These are phyloP conservation scores for Platanista minor DNA, from an alignment of 2,113 vertebrate species.

Conservation along the genomic window DNA sequence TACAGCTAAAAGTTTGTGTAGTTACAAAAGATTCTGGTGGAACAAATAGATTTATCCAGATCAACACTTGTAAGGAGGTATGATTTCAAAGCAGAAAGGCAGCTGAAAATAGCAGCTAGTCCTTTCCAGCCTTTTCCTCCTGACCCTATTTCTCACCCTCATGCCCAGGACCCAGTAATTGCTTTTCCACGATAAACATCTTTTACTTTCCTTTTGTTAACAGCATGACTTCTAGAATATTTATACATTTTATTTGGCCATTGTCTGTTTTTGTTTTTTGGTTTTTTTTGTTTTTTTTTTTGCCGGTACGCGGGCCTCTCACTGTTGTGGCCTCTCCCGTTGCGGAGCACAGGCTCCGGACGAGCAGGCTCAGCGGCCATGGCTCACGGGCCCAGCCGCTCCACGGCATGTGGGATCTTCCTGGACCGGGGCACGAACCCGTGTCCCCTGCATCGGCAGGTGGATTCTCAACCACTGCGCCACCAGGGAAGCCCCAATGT, in stretches of 20 bases:
- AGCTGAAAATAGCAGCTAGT: background rate
- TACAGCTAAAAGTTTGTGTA: background rate
- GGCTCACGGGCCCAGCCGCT: too few relatives aligned
- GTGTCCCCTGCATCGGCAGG: too few relatives aligned
- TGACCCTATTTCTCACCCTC: background rate
- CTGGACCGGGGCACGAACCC: too few relatives aligned
- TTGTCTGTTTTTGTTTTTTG: background rate
- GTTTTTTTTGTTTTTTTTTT: too few relatives aligned
- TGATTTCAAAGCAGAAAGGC: background rate
- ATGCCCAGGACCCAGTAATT: background rate
- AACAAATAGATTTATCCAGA: background rate
- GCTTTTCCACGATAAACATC: background rate
- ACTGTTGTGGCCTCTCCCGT: too few relatives aligned
- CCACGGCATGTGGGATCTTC: too few relatives aligned
- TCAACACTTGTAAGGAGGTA: background rate
- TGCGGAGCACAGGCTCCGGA: too few relatives aligned
- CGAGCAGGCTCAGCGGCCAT: too few relatives aligned
- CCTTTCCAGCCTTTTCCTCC: background rate
- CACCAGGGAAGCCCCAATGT: too few relatives aligned
- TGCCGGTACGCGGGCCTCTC: too few relatives aligned
- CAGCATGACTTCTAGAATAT: background rate
- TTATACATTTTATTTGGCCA: background rate
- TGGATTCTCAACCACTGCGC: too few relatives aligned
- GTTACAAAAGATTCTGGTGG: background rate
- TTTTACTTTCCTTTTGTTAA: constrained; percentile 1